Conservation (phyloP, 2,888 invertebrate species). For the Eupelmus urozonus region DNA sequence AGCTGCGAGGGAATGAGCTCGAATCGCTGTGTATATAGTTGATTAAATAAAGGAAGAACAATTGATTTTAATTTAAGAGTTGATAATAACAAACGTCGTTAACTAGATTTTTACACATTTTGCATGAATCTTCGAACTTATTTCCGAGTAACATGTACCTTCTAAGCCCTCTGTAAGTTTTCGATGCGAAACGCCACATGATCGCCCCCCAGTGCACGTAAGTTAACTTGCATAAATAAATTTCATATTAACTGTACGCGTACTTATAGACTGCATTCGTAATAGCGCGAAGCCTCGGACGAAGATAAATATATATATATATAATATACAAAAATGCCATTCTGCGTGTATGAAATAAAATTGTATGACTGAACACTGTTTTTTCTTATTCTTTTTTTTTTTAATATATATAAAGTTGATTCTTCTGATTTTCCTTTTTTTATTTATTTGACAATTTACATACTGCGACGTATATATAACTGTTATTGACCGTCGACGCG, state of each 20-base stretch:
- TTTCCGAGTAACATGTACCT: not conserved
- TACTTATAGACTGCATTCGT: not conserved
- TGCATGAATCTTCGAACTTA: not conserved
- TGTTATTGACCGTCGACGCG: slow-evolving; percentile 33
- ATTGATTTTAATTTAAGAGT: too few species aligned
- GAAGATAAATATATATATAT: not conserved
- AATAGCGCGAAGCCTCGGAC: not conserved
- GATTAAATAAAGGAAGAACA: too few species aligned
- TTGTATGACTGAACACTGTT: slow-evolving; percentile 49
- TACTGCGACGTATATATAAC: slow-evolving; percentile 30
- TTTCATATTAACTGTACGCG: not conserved
- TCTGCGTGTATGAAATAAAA: slow-evolving; percentile 32
- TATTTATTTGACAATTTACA: slow-evolving; percentile 55
- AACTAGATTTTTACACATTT: not conserved
- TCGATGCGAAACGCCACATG: not conserved
- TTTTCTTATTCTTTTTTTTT: slow-evolving; percentile 38
- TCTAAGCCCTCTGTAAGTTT: not conserved
- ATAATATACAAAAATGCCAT: slow-evolving; percentile 15
- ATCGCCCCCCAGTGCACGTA: not conserved
- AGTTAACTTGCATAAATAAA: not conserved
- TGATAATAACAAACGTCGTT: too few species aligned
- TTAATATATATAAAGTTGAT: slow-evolving; percentile 30
- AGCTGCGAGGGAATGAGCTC: too few species aligned
- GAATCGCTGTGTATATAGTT: too few species aligned
- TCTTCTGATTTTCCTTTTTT: slow-evolving; percentile 31